Conservation (phyloP, 2,113 vertebrate genomes). For the Pelecanoides urinatrix region DNA sequence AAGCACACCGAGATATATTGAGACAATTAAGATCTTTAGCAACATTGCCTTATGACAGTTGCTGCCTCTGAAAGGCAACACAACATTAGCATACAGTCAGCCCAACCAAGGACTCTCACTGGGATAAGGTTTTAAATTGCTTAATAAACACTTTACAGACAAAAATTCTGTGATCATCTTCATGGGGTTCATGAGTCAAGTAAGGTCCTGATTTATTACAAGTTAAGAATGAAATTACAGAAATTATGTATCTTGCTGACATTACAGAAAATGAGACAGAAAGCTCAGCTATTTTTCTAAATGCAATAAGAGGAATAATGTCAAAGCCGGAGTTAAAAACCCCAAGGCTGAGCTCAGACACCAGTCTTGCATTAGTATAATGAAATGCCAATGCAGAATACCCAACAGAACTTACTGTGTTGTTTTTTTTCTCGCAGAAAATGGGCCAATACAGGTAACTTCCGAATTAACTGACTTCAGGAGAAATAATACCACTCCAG, state of each 20-base stretch:
- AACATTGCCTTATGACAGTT: not conserved
- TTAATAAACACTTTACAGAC: not conserved
- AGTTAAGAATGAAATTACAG: not conserved
- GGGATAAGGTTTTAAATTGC: constrained; percentile 16
- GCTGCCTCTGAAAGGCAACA: constrained; percentile 24
- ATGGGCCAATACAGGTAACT: not conserved
- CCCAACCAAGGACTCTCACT: not conserved
- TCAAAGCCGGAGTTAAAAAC: not conserved
- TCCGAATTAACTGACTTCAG: not conserved
- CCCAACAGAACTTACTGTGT: not conserved
- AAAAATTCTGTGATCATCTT: not conserved
- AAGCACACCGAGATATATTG: constrained; percentile 42
- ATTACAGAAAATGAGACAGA: not conserved
- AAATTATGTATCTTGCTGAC: constrained; percentile 18
- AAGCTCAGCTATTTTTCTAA: not conserved
- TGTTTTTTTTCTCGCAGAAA: not conserved
- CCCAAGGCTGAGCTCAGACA: not conserved
- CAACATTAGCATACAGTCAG: not conserved
- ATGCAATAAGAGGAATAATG: not conserved
- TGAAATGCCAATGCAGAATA: not conserved
- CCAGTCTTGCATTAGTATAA: not conserved
- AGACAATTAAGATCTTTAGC: constrained; percentile 42
- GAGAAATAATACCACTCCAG: not conserved
- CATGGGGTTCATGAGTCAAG: not conserved
- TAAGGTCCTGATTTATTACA: not conserved